Percentiles rank a stretch among this genome's conserved stretches.
These are phyloP conservation scores for Rhynchomys soricoides DNA, from an alignment of 2,113 vertebrate genomes.

Conservation along the genomic window DNA sequence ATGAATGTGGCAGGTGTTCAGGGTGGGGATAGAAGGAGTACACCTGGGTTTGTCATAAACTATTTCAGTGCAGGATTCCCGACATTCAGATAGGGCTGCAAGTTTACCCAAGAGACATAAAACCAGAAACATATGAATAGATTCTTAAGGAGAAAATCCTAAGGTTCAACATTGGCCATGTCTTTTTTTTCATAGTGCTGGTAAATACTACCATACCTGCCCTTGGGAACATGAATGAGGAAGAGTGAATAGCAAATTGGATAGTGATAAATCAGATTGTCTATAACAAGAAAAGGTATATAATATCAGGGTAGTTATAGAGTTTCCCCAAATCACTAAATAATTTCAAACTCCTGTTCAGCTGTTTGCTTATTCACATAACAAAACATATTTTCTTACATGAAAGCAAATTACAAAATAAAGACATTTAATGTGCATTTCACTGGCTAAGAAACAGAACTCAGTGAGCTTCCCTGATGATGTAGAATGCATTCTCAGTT, in stretches of 20 bases:
- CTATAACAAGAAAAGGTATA: background rate
- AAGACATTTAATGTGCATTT: background rate
- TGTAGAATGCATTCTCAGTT: conserved; percentile 7
- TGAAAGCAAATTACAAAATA: conserved; percentile 15
- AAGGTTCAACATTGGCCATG: background rate
- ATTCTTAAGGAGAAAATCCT: background rate
- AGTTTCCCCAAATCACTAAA: background rate
- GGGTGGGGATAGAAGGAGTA: background rate
- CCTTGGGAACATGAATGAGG: background rate
- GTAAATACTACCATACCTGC: background rate
- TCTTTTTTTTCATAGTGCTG: background rate
- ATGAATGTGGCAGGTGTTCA: background rate
- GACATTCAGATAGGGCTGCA: background rate
- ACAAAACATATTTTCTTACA: conserved; percentile 8
- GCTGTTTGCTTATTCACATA: background rate
- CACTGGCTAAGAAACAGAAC: background rate
- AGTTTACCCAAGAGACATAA: background rate
- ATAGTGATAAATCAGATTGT: background rate
- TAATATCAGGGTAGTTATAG: background rate
- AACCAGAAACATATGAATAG: background rate
- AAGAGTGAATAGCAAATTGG: background rate
- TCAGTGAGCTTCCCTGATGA: background rate
- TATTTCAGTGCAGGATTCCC: background rate
- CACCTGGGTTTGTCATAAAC: background rate
- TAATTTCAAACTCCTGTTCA: background rate